Evolutionary conservation across 2,113 vertebrate genomes (phyloP), one percentile per base, ranked within the genome.

Genomic region (Diphyllodes magnificus): DNA sequence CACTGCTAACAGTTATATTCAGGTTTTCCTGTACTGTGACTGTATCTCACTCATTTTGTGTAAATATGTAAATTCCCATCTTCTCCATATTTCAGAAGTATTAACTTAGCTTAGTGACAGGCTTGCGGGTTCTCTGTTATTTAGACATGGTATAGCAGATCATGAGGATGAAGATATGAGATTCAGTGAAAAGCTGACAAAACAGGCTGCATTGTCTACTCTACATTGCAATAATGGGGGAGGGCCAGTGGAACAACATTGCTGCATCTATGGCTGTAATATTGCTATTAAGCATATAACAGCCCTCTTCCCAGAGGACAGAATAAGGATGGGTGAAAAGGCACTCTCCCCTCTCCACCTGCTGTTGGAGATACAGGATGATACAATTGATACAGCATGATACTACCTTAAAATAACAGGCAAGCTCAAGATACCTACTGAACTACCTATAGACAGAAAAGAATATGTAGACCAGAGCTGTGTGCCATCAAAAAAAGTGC

Each of bases 361-460:
- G 16, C 30, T 44, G 30, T 2, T 2, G 17, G 47, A 81, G 11
- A 63, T 13, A 70, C 0, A 1, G 27, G 31, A 79, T 21, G 15
- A 85, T 30, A 59, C 7, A 61, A 35, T 12, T 72, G n/a, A 59
- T 37, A 25, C 7, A 35, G 22, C n/a, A 35, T 33, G 33, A 80
- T 33, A 30, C 21, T 82, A 33, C 16, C 37, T 44, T 51, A 40
- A 85, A n/a, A n/a, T 71, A 88, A 60, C 7, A 57, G 3, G 35
- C 27, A 83, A 89, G 47, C 24, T 90, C 33, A 35, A 78, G 25
- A 16, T 30, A 54, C 2, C 60, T 49, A n/a, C 2, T 63, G 54
- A 87, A 51, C 39, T 70, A 56, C 15, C n/a, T n/a, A 33, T 0
- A 44, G 40, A 72, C 27, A 78, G 47, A 84, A 78, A 44, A 50